Evolutionary conservation across 1,140 invertebrate genomes (phyloP).

Genomic region (Philaenus spumarius): DNA sequence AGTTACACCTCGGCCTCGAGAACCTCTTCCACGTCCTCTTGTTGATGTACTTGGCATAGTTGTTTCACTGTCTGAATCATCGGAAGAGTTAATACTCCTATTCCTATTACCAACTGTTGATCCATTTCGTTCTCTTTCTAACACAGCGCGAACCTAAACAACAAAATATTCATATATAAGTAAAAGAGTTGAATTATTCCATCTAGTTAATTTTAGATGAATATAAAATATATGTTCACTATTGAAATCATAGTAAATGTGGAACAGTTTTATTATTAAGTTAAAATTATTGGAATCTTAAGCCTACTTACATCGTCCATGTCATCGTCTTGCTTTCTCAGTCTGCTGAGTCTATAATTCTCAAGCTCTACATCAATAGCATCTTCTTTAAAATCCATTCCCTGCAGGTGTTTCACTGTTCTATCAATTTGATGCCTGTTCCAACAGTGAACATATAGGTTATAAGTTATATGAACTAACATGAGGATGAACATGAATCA

Average conservation of each 20-base stretch:
- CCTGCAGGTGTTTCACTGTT: constrained; percentile 17
- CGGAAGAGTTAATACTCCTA: neutral
- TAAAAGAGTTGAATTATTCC: no score
- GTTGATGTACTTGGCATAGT: neutral
- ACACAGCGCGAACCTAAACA: neutral
- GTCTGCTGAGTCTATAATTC: neutral
- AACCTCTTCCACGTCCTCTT: constrained; percentile 6
- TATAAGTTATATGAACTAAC: neutral
- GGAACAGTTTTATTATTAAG: neutral
- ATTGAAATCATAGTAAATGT: neutral
- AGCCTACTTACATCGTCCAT: constrained; percentile 15
- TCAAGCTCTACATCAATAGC: constrained; percentile 17
- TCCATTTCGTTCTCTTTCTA: neutral
- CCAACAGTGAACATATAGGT: neutral
- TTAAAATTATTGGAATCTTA: neutral
- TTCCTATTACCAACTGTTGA: neutral
- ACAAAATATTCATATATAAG: no score
- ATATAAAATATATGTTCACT: neutral
- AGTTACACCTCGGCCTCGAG: constrained; percentile 2
- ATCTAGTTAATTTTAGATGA: neutral
- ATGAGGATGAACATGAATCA: neutral
- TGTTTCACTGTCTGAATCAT: neutral
- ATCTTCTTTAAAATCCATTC: constrained; percentile 15
- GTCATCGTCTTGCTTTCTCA: constrained; percentile 16
- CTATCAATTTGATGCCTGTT: constrained; percentile 27